Base-by-base conservation (phyloP, 2,797 vertebrate genomes). In the Neomorphus geoffroyi region DNA sequence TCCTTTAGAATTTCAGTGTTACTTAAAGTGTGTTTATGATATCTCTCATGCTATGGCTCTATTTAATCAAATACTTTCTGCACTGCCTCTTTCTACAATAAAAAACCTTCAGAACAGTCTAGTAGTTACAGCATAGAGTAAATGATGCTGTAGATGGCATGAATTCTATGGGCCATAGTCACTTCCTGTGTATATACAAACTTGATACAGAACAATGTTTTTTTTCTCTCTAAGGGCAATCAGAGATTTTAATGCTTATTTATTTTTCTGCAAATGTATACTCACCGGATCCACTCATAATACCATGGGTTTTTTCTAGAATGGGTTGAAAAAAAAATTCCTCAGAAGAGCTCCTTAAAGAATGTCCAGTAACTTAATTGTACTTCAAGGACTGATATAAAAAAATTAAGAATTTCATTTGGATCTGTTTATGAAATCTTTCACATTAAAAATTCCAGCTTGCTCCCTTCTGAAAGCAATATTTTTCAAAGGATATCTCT, bases 201-300 rank as follows among this genome's bases (percentile, higher is more conserved):
- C 21, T 32, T 4, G 3, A 37, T 37, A 61, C 0, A 3, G 23
- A 54, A 58, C 18, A 82, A 5, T 1, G n/a, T 83, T 65, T 71
- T 33, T 24, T 13, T 71, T 66, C 41, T 50, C 1, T 61, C 18
- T 80, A 57, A 77, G 9, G 24, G 43, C 18, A 94, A 51, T 2
- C 46, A 9, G 18, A 72, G 19, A 35, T 75, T 70, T 8, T 54
- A 57, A 39, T 45, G 28, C 9, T 87, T 70, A 30, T 39, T 92
- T 80, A 58, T 80, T 86, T 94, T 71, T 71, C 65, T 91, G 41
- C 18, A 82, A 71, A 92, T 81, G 35, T 94, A 67, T 56, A 60
- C 11, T 72, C 37, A 75, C 11, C 10, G 54, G 80, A 95, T 65
- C 50, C 22, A 78, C 32, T 91, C 9, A 32, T 81, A 86, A 90